phyloP scores from a whole-genome alignment of 2,888 invertebrate genomes.

The Neuroscelio doddi region DNA sequence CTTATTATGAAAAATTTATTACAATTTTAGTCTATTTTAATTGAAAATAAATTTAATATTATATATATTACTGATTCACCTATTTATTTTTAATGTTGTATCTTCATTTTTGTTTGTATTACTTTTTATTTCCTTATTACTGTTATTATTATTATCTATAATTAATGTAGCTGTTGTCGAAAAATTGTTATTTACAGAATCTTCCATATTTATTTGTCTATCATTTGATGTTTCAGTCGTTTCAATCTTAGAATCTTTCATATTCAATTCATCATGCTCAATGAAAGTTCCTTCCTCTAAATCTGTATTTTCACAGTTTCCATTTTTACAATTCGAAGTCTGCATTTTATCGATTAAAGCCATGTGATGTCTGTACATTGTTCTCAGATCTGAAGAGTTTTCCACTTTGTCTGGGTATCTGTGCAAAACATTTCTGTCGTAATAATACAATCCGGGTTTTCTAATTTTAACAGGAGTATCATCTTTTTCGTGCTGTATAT shows the following conservation, averaged over 20 bases:
- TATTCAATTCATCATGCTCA: too few species aligned
- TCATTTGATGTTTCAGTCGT: not conserved
- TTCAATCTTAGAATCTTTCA: not conserved
- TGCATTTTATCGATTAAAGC: conserved; percentile 6
- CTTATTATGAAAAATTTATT: too few species aligned
- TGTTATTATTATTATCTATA: too few species aligned
- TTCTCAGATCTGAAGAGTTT: conserved; percentile 8
- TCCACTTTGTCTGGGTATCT: conserved; percentile 49
- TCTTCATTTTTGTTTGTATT: too few species aligned
- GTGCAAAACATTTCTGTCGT: conserved; percentile 54
- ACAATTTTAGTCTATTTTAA: too few species aligned
- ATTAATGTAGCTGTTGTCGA: not conserved
- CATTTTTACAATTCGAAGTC: conserved; percentile 12
- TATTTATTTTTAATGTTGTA: too few species aligned
- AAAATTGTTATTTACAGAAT: not conserved
- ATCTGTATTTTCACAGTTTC: conserved; percentile 14
- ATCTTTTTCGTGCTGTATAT: too few species aligned
- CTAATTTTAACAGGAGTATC: not conserved
- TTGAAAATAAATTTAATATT: too few species aligned
- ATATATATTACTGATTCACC: too few species aligned
- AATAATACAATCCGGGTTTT: conserved; percentile 55
- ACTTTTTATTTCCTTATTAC: too few species aligned
- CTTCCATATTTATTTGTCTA: not conserved
- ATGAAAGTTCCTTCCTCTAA: too few species aligned
- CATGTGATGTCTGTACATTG: conserved; percentile 8